These are phyloP conservation scores for Artemia sinica DNA, from an alignment of 2,888 invertebrate genomes.

Conservation along the genomic window DNA sequence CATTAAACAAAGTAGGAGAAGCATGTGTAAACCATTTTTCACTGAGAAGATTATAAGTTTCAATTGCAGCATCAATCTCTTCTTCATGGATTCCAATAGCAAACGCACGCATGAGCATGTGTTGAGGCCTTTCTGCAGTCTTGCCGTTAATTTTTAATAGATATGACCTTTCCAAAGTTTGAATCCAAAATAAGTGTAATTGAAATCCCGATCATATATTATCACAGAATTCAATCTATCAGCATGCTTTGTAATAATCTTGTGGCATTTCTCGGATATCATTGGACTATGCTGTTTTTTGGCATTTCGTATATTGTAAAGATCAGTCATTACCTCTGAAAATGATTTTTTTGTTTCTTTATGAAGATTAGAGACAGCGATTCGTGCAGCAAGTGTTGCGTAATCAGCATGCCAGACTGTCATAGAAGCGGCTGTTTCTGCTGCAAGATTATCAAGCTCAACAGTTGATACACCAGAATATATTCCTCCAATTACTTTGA, in stretches of 20 bases:
- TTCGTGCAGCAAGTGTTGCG: slow-evolving; percentile 67
- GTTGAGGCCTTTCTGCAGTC: slow-evolving; percentile 90
- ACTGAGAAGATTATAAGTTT: slow-evolving; percentile 87
- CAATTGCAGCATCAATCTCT: slow-evolving; percentile 76
- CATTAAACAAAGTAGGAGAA: slow-evolving; percentile 88
- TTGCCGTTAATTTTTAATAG: slow-evolving; percentile 74
- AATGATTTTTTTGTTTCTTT: slow-evolving; percentile 93
- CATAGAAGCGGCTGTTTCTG: slow-evolving; percentile 96
- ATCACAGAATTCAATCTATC: slow-evolving; percentile 81
- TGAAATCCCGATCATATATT: slow-evolving; percentile 89
- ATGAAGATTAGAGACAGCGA: slow-evolving; percentile 91
- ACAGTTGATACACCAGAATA: slow-evolving; percentile 92
- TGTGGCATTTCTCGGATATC: slow-evolving; percentile 64
- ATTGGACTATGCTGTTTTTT: slow-evolving; percentile 53
- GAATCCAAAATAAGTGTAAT: slow-evolving; percentile 97
- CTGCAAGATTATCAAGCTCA: slow-evolving; percentile 90
- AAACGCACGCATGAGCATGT: slow-evolving; percentile 90
- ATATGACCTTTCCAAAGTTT: slow-evolving; percentile 93
- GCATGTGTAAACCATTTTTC: slow-evolving; percentile 95
- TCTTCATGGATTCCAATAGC: slow-evolving; percentile 88
- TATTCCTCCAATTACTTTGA: slow-evolving; percentile 82
- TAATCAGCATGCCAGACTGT: slow-evolving; percentile 95
- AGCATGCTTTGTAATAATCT: slow-evolving; percentile 67
- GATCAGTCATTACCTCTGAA: slow-evolving; percentile 72
- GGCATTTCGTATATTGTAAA: slow-evolving; percentile 57